Percentiles rank a stretch among this genome's conserved stretches.
Evolutionary conservation across 2,888 invertebrate species (phyloP).

Genomic region (Trachelus iudaicus): DNA sequence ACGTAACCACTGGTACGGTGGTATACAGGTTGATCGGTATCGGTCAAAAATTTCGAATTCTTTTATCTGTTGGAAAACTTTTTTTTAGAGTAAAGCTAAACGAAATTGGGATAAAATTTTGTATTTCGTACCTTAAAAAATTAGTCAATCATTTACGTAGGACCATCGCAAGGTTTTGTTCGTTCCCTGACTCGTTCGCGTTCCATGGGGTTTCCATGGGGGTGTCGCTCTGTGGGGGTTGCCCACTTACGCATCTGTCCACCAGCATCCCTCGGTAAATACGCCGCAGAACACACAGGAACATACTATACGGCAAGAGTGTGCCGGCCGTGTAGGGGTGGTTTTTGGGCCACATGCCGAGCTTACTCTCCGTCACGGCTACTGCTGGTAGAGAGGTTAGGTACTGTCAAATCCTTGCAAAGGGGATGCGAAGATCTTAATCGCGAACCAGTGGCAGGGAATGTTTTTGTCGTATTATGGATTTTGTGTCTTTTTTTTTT

Average conservation of each 20-base stretch:
- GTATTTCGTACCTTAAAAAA: neutral
- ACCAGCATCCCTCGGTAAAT: conserved; percentile 57
- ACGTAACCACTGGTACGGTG: neutral
- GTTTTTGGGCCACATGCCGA: conserved; percentile 19
- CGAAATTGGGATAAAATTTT: neutral
- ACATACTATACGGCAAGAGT: conserved; percentile 1
- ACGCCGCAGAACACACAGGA: conserved; percentile 20
- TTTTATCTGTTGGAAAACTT: neutral
- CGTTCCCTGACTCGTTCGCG: neutral
- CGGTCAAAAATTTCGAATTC: too few relatives aligned
- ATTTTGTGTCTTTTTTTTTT: neutral
- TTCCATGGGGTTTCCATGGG: conserved; percentile 14
- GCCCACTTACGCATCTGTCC: conserved; percentile 64
- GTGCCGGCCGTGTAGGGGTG: neutral
- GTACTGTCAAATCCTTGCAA: neutral
- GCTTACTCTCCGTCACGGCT: neutral
- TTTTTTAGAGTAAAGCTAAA: neutral
- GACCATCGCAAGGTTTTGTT: neutral
- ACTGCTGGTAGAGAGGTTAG: neutral
- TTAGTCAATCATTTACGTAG: neutral
- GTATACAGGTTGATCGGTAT: neutral
- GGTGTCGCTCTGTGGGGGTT: conserved; percentile 44
- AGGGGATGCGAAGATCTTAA: conserved; percentile 1
- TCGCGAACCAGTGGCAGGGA: neutral
- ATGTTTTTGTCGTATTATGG: neutral